These are phyloP conservation scores for Acrobasis consociella DNA, from an alignment of 2,888 invertebrate genomes.

Conservation along the genomic window DNA sequence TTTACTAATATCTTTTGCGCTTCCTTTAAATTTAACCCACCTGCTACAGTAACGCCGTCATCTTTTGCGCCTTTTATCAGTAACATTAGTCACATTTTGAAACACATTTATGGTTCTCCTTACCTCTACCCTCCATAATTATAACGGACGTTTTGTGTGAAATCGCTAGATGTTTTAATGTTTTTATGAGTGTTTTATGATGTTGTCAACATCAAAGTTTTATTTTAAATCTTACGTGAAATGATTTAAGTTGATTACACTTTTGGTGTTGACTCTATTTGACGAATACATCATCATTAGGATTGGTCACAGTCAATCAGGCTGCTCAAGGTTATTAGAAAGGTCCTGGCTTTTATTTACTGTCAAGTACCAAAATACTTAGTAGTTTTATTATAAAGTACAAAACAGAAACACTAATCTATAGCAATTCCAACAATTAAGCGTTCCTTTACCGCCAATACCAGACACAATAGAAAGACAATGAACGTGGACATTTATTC, in stretches of 20 bases:
- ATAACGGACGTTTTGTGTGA: constrained; percentile 22
- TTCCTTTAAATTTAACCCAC: too few species aligned
- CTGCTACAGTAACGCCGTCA: too few species aligned
- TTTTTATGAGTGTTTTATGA: neutral
- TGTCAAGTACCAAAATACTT: neutral
- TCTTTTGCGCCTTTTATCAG: too few species aligned
- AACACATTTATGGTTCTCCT: too few species aligned
- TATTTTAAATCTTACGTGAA: neutral
- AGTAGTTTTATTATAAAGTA: too few species aligned
- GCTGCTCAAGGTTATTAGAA: neutral
- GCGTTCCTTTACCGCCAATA: too few species aligned
- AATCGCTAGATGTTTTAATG: neutral
- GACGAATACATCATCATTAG: constrained; percentile 2
- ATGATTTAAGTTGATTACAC: neutral
- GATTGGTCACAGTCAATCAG: neutral
- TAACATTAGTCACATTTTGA: too few species aligned
- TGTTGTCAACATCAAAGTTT: neutral
- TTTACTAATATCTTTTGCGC: too few species aligned
- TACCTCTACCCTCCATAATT: neutral
- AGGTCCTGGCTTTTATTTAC: neutral
- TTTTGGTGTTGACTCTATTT: neutral
- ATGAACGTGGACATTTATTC: too few species aligned
- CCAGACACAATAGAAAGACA: too few species aligned
- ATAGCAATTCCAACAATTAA: too few species aligned
- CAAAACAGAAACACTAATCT: too few species aligned